Evolutionary conservation across 2,113 vertebrate genomes (phyloP).

Genomic region (Rhinichthys klamathensis): DNA sequence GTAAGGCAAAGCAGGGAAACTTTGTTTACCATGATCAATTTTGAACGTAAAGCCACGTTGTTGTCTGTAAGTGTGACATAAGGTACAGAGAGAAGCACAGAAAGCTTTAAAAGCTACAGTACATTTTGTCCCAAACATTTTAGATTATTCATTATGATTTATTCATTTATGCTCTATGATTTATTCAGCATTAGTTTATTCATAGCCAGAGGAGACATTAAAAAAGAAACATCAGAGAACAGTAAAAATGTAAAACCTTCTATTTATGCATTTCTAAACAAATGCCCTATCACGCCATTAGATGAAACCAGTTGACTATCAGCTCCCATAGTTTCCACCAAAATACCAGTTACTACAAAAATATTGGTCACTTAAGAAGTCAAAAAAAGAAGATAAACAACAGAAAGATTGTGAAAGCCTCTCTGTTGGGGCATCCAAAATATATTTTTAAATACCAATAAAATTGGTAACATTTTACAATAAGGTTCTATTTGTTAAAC

Average conservation of each 20-base stretch:
- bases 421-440: background rate
- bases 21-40: background rate
- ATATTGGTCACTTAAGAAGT: background rate
- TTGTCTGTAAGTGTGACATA: background rate
- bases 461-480: background rate
- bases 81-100: background rate
- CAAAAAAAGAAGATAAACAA: background rate
- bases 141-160: background rate
- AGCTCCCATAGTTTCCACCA: background rate
- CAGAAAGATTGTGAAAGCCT: background rate
- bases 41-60: background rate
- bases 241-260: background rate
- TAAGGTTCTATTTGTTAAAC: background rate
- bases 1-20: too few species aligned
- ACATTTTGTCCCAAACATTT: conserved; percentile 1
- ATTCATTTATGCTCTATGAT: conserved; percentile 29
- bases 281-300: background rate
- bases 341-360: background rate
- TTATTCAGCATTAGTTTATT: conserved; percentile 30
- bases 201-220: conserved; percentile 2
- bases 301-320: background rate
- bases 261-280: background rate
- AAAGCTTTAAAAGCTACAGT: background rate
- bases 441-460: background rate
- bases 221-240: background rate